Evolutionary conservation across 2,888 invertebrate species (phyloP), one percentile per base, ranked within the genome.

Genomic region (Lochmaea capreae): DNA sequence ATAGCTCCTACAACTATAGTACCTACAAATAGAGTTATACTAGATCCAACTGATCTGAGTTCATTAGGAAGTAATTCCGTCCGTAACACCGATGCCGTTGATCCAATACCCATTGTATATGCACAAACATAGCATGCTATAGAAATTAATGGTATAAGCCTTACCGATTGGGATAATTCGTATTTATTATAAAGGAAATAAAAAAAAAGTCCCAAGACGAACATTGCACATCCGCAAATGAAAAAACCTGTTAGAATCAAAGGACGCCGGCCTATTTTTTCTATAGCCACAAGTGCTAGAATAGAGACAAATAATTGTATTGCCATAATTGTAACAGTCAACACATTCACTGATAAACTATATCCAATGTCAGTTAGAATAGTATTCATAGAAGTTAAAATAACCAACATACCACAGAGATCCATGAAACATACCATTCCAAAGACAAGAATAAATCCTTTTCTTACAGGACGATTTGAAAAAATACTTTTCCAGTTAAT

Each of bases 281-380:
- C 95, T 71, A 93, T 94, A 46, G 94, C 89, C 16, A 92, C 80
- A 0, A 93, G 93, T 0, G 94, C 93, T 22, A 92, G 87, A 89
- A 0, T 93, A 92, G 84, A 92, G 91, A 49, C 46, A 2, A 91
- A 82, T 16, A 93, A 93, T 86, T 95, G 95, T 1, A 95, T 93
- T 0, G 91, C 87, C 0, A 94, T 94, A 1, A 96, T 92, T 49
- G 94, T 90, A 74, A 95, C 93, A 22, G 94, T 91, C 14, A 93
- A 91, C 10, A 91, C 82, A 12, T 89, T 89, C 0, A 93, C 89
- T 77, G 89, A 82, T 58, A 74, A 94, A 87, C n/a, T 90, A 14
- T 6, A n/a, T 10, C 42, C 18, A 43, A 16, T 18, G 18, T 63
- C 46, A 43, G 11, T 12, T 42, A 46, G 26, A 61, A 61, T 14